Conservation (phyloP, 2,113 vertebrate genomes). For the Lipotes vexillifer region DNA sequence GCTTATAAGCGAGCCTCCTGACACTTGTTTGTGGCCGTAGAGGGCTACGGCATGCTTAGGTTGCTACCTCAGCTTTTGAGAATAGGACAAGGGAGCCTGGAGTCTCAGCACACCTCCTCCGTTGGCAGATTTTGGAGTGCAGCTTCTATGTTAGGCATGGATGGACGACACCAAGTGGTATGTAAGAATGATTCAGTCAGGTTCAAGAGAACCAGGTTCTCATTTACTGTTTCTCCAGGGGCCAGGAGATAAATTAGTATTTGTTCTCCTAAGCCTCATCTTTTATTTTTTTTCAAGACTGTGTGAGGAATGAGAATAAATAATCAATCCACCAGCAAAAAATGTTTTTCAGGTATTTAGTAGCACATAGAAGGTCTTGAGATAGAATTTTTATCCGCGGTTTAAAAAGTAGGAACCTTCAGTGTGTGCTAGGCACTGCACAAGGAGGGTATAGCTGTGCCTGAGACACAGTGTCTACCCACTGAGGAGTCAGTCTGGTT, state of each 20-base stretch:
- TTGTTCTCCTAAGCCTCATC: neutral
- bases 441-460: neutral
- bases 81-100: neutral
- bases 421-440: neutral
- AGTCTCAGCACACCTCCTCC: neutral
- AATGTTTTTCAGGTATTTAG: neutral
- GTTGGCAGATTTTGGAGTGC: neutral
- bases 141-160: neutral
- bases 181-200: neutral
- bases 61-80: neutral
- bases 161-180: neutral
- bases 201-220: neutral
- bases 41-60: neutral
- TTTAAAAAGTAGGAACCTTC: neutral
- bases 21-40: neutral
- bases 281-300: neutral
- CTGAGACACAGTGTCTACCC: neutral
- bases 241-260: neutral
- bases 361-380: neutral
- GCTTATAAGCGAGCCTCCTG: neutral
- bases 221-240: neutral
- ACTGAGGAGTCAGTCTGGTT: neutral
- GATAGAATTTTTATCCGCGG: neutral
- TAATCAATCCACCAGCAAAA: neutral
- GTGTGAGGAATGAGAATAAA: conserved; percentile 26